phyloP scores from a whole-genome alignment of 1,140 invertebrate species.

The Drosophila murphyi region DNA sequence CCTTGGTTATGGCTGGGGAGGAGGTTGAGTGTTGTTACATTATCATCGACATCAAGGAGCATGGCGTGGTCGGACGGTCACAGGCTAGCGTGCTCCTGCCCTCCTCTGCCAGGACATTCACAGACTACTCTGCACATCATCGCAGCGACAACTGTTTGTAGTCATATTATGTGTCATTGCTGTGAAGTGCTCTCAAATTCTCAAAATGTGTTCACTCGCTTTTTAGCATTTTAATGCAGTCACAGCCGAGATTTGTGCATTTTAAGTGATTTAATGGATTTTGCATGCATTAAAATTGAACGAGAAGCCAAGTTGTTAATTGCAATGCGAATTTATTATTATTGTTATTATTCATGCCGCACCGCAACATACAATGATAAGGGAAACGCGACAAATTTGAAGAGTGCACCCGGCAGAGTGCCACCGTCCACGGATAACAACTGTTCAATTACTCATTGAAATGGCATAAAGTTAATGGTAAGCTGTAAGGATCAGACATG shows the following conservation, averaged over 20 bases:
- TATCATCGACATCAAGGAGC: conserved; percentile 69
- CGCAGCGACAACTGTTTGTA: conserved; percentile 64
- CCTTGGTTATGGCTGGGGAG: conserved; percentile 32
- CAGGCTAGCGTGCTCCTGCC: conserved; percentile 17
- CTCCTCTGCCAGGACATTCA: conserved; percentile 44
- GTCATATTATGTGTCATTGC: conserved; percentile 78
- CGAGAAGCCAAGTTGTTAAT: conserved; percentile 67
- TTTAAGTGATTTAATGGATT: conserved; percentile 83
- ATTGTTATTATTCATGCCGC: conserved; percentile 18
- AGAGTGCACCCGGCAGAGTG: conserved; percentile 12
- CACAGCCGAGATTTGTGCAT: conserved; percentile 24
- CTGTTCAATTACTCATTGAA: conserved; percentile 17
- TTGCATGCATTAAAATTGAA: conserved; percentile 66
- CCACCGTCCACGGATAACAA: background rate
- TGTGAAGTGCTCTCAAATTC: conserved; percentile 73
- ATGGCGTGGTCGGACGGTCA: conserved; percentile 8
- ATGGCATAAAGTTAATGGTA: conserved; percentile 10
- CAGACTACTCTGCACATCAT: conserved; percentile 49
- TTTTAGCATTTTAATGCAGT: conserved; percentile 43
- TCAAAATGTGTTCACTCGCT: conserved; percentile 30
- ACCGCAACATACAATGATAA: conserved; percentile 35
- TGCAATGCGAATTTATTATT: conserved; percentile 57
- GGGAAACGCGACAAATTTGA: conserved; percentile 49
- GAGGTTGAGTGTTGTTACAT: conserved; percentile 77
- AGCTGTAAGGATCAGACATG: background rate